Evolutionary conservation across 2,888 invertebrate species (phyloP).

Genomic region (Lasioglossum marginatum): DNA sequence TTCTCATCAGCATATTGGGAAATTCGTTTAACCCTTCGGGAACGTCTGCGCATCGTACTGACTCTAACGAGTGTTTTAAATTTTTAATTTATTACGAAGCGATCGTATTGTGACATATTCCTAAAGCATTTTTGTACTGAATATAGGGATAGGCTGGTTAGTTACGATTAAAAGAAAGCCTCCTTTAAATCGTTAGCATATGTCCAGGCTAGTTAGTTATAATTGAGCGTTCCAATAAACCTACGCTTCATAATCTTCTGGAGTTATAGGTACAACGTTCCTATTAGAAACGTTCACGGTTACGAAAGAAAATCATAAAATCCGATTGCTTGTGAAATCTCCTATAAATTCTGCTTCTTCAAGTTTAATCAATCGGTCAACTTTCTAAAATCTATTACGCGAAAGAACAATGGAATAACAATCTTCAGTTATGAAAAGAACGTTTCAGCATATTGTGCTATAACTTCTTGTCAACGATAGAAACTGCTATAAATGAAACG

Average conservation of each 20-base stretch:
- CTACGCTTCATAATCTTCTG: too few relatives aligned
- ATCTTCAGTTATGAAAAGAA: background rate
- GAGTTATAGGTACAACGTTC: background rate
- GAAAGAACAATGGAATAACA: background rate
- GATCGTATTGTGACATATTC: background rate
- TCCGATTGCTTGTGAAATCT: background rate
- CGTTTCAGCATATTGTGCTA: background rate
- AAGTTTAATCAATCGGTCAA: background rate
- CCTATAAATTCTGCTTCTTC: background rate
- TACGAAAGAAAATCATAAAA: background rate
- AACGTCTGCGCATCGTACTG: background rate
- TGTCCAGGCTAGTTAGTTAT: background rate
- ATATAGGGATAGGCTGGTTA: background rate
- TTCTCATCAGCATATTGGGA: background rate
- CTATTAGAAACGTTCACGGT: background rate
- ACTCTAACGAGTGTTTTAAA: background rate
- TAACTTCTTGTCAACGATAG: background rate
- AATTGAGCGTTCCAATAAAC: too few relatives aligned
- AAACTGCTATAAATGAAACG: background rate
- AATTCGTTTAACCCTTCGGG: background rate
- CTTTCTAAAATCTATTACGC: background rate
- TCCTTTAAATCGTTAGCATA: too few relatives aligned
- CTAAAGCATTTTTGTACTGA: background rate
- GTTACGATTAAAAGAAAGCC: background rate
- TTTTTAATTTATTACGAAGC: background rate